Base-by-base conservation (phyloP, 2,888 invertebrate species). In the Nephrotoma flavescens region DNA sequence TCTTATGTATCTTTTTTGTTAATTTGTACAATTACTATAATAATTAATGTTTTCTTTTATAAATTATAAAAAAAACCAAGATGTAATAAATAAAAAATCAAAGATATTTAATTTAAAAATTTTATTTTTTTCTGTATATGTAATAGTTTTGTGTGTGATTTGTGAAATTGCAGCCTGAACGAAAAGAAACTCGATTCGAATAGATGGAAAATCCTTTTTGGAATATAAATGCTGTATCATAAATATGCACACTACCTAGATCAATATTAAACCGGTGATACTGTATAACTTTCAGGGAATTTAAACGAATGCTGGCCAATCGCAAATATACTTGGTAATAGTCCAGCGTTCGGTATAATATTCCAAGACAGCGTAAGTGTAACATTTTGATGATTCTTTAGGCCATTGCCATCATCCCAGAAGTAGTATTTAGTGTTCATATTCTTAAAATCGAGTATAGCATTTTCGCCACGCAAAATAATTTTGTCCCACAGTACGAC, bases 401-500 rank as follows among this genome's bases (percentile, higher is more conserved):
- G 93, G 89, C 99, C 98, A 92, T 97, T 97, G 87, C 99, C 99
- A 93, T 99, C 99, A 93, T 99, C 99, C 97, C 98, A 98, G 93
- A 99, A 99, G 91, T 99, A 99, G 92, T 99, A 99, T 91, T 99
- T 99, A 1, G 98, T 97, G 91, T 98, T 97, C 94, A 97, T 96
- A 90, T 97, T 97, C 91, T 97, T 97, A 90, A 97, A 97, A 90
- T 98, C 97, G 87, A 99, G 92, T 9, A 96, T 93, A n/a, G 99
- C 95, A 92, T 97, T 97, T 91, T 99, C 98, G 86, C 97, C 98
- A 89, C 99, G 94, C 87, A 96, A 93, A 87, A 99, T 97, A 88
- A 99, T 99, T 93, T 99, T 99, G 91, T 99, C 99, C 99, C 99
- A 99, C 41, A 99, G 92, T 0, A 99, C 98, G 89, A 99, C 98